phyloP scores from a whole-genome alignment of 2,113 vertebrate species.

The Oncorhynchus keta region DNA sequence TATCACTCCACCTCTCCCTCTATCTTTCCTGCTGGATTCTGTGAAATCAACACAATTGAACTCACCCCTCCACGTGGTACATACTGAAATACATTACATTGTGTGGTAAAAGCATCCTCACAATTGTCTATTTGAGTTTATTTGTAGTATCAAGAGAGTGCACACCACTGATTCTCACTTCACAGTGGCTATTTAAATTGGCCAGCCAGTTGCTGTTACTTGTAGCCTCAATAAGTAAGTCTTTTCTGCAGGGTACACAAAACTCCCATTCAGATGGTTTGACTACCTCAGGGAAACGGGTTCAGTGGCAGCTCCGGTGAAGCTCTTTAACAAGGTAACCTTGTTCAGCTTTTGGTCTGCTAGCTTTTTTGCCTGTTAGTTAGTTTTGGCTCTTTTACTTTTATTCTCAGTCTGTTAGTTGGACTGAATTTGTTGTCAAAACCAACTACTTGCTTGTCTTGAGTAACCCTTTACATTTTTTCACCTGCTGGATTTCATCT shows the following conservation, averaged over 20 bases:
- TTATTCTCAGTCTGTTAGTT: no score
- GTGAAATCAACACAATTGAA: slow-evolving; percentile 97
- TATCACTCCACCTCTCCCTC: slow-evolving; percentile 94
- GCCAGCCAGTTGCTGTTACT: background rate
- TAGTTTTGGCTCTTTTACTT: no score
- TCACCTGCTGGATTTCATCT: no score
- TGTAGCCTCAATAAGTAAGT: background rate
- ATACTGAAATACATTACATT: background rate
- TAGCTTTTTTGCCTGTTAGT: no score
- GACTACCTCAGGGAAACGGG: slow-evolving; percentile 94
- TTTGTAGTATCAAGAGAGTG: no score
- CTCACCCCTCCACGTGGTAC: slow-evolving; percentile 94
- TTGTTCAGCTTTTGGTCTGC: background rate
- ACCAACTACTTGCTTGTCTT: no score
- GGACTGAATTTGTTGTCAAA: no score
- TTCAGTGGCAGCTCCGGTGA: slow-evolving; percentile 92
- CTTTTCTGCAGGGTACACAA: slow-evolving; percentile 84
- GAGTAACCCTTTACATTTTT: no score
- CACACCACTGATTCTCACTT: background rate
- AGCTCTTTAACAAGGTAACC: slow-evolving; percentile 93
- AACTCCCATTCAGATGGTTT: slow-evolving; percentile 97
- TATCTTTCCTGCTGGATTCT: slow-evolving; percentile 96
- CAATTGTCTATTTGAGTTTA: no score
- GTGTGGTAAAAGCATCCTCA: no score
- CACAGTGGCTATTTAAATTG: background rate